phyloP scores from a whole-genome alignment of 2,888 invertebrate genomes.

The Polydrusus tereticollis region DNA sequence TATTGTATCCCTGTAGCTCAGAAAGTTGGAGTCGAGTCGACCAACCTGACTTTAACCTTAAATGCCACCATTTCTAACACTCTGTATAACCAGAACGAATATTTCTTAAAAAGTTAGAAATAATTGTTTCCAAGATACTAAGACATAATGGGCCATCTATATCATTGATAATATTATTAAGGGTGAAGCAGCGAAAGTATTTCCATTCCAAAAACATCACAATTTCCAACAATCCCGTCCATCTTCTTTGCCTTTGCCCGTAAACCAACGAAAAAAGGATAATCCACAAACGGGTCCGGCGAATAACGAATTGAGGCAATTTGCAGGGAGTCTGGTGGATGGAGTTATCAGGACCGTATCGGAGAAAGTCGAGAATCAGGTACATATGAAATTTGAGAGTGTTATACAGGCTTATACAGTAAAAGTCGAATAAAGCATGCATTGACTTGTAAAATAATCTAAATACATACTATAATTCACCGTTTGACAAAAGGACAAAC shows the following conservation, averaged over 20 bases:
- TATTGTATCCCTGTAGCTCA: too few relatives aligned
- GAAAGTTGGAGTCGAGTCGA: too few relatives aligned
- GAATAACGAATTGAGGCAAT: conserved; percentile 62
- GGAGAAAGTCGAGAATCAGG: conserved; percentile 55
- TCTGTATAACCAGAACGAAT: too few relatives aligned
- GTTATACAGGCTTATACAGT: too few relatives aligned
- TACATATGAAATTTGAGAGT: not conserved
- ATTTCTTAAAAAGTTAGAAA: too few relatives aligned
- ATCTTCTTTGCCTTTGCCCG: conserved; percentile 65
- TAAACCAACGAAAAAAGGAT: conserved; percentile 61
- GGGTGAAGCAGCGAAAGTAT: conserved; percentile 65
- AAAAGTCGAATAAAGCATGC: too few relatives aligned
- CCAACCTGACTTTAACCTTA: too few relatives aligned
- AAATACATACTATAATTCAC: too few relatives aligned
- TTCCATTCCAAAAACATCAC: conserved; percentile 64
- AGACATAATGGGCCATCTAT: not conserved
- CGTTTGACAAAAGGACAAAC: too few relatives aligned
- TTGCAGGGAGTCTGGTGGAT: conserved; percentile 66
- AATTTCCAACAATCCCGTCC: conserved; percentile 60
- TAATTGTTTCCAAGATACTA: too few relatives aligned
- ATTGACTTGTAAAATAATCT: too few relatives aligned
- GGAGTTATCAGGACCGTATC: conserved; percentile 65
- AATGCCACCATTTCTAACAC: too few relatives aligned
- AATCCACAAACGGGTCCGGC: conserved; percentile 48
- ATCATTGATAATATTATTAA: conserved; percentile 39